Conservation (phyloP, 2,113 vertebrate species). For the Carollia perspicillata region DNA sequence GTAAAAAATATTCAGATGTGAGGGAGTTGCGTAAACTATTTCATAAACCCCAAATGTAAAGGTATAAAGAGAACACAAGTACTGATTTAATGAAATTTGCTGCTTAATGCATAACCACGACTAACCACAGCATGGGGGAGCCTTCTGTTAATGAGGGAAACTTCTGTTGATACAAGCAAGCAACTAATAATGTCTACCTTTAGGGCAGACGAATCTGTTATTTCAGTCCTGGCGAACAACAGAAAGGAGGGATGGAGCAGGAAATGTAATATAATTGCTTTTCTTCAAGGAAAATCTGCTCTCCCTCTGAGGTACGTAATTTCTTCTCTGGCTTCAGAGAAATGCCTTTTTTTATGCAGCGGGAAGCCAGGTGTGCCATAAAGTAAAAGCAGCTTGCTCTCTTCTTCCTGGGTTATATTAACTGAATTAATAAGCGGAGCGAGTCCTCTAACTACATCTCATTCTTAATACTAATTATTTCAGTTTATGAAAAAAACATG, state of each 20-base stretch:
- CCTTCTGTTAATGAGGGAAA: constrained; percentile 70
- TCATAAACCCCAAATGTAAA: constrained; percentile 45
- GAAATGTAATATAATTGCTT: constrained; percentile 10
- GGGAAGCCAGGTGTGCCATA: background rate
- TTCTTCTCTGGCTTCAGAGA: constrained; percentile 10
- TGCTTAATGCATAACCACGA: constrained; percentile 66
- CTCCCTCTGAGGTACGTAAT: background rate
- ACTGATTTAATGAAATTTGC: constrained; percentile 56
- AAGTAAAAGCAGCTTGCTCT: background rate
- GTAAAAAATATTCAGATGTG: constrained; percentile 31
- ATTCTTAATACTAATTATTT: constrained; percentile 50
- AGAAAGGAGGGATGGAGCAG: background rate
- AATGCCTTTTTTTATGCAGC: background rate
- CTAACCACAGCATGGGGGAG: constrained; percentile 61
- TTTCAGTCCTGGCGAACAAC: constrained; percentile 56
- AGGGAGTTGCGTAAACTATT: background rate
- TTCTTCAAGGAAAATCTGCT: constrained; percentile 45
- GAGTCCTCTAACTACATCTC: background rate
- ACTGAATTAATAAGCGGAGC: constrained; percentile 9
- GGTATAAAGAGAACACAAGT: constrained; percentile 27
- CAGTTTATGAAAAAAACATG: background rate
- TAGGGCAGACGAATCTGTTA: constrained; percentile 69
- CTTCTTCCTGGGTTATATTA: background rate
- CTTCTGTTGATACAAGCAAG: constrained; percentile 56
- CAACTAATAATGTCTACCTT: constrained; percentile 65